A percentile compares a stretch with the other conserved stretches of the same genome.
These are phyloP conservation scores for Sesamia inferens DNA, from an alignment of 2,888 invertebrate genomes.

Conservation along the genomic window DNA sequence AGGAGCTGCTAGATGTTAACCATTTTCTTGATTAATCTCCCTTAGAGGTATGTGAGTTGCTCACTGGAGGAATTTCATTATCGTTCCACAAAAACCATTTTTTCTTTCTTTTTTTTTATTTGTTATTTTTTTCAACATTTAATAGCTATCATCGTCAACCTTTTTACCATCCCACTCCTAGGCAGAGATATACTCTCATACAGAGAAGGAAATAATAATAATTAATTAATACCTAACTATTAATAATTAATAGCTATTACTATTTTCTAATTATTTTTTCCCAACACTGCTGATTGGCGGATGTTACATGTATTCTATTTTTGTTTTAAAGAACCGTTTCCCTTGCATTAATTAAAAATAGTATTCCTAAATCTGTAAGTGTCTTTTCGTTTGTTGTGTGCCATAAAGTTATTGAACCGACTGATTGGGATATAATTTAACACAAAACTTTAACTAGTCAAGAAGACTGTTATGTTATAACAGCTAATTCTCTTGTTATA, in stretches of 20 bases:
- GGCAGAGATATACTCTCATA: background rate
- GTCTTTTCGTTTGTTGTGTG: background rate
- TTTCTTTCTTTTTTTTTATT: constrained; percentile 14
- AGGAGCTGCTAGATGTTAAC: constrained; percentile 56
- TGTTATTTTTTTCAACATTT: constrained; percentile 1
- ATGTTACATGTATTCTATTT: background rate
- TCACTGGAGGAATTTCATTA: constrained; percentile 59
- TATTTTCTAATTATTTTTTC: too few relatives aligned
- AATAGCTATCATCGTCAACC: background rate
- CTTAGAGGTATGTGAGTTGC: constrained; percentile 54
- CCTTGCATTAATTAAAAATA: background rate
- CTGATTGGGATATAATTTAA: background rate
- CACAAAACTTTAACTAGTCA: background rate
- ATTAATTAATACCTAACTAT: too few relatives aligned
- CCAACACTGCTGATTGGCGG: background rate
- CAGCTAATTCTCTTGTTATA: background rate
- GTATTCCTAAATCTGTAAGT: background rate
- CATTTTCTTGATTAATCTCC: constrained; percentile 69
- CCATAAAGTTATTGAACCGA: background rate
- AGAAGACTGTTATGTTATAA: background rate
- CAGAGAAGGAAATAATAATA: too few relatives aligned
- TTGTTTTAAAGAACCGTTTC: background rate
- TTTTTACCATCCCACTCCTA: background rate
- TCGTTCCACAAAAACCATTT: constrained; percentile 40
- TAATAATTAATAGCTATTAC: too few relatives aligned